Evolutionary conservation across 1,140 invertebrate species (phyloP).

Genomic region (Drosophila navojoa): DNA sequence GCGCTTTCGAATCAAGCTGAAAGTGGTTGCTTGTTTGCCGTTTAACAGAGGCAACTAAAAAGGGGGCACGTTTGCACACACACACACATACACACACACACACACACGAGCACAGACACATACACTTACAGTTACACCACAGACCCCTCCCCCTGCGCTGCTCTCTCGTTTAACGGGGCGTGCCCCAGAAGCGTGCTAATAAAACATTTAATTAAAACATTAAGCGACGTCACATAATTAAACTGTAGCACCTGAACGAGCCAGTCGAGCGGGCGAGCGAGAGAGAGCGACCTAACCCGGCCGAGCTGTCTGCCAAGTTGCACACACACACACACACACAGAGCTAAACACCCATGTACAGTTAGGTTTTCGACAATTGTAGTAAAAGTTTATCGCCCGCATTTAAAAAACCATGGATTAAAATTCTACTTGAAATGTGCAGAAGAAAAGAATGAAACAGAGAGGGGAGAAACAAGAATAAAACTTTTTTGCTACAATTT

Average conservation of each 20-base stretch:
- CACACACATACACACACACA: neutral
- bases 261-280: conserved; percentile 11
- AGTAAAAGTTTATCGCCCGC: conserved; percentile 82
- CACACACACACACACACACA: conserved; percentile 16
- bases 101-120: neutral
- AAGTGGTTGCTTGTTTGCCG: conserved; percentile 14
- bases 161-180: conserved; percentile 1
- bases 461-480: neutral
- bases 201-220: conserved; percentile 83
- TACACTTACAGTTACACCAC: neutral
- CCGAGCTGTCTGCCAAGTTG: conserved; percentile 26
- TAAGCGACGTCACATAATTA: conserved; percentile 75
- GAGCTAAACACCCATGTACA: conserved; percentile 21
- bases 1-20: conserved; percentile 17
- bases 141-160: neutral
- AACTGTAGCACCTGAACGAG: conserved; percentile 72
- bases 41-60: conserved; percentile 16
- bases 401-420: conserved; percentile 82
- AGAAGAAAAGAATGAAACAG: conserved; percentile 1
- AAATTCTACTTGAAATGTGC: conserved; percentile 76
- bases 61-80: conserved; percentile 17
- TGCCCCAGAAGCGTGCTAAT: conserved; percentile 73
- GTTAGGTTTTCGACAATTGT: conserved; percentile 71
- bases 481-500: conserved; percentile 36
- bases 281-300: conserved; percentile 11